Percentiles rank a stretch among this genome's conserved stretches.
Evolutionary conservation across 2,797 vertebrate species (phyloP).

Genomic region (Pterois miles): DNA sequence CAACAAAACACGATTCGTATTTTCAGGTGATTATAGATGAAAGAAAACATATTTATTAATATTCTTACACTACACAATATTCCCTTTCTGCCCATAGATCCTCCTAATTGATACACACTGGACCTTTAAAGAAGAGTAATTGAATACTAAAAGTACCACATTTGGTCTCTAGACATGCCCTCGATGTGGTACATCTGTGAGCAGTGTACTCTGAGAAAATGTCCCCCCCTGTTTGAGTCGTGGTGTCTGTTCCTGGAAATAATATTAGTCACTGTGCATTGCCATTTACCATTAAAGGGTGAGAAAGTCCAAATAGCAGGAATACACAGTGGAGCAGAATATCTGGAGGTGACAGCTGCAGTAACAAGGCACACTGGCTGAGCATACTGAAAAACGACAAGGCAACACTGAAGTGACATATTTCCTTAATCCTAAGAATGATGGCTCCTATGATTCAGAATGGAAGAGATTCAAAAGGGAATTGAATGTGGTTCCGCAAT

Average conservation of each 20-base stretch:
- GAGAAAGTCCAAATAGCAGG: neutral
- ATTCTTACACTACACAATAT: too few relatives aligned
- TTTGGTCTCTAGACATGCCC: neutral
- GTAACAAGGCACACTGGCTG: neutral
- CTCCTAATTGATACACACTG: neutral
- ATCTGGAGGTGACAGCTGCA: neutral
- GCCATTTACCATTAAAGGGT: neutral
- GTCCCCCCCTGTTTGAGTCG: neutral
- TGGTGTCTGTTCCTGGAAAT: constrained; percentile 5
- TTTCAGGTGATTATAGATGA: neutral
- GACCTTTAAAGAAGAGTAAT: neutral
- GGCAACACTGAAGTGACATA: constrained; percentile 20
- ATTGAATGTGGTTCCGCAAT: constrained; percentile 8
- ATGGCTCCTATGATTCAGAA: constrained; percentile 48
- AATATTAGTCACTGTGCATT: neutral
- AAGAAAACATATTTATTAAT: neutral
- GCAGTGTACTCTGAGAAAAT: neutral
- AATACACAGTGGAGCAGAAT: neutral
- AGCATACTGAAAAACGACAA: constrained; percentile 9
- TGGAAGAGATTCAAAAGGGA: constrained; percentile 27
- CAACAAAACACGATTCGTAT: neutral
- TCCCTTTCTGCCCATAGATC: neutral
- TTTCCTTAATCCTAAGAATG: constrained; percentile 33
- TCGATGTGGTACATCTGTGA: neutral
- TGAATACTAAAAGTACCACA: neutral